A percentile compares a stretch with the other conserved stretches of the same genome.
Evolutionary conservation across 2,113 vertebrate genomes (phyloP).

Genomic region (Edolisoma coerulescens): DNA sequence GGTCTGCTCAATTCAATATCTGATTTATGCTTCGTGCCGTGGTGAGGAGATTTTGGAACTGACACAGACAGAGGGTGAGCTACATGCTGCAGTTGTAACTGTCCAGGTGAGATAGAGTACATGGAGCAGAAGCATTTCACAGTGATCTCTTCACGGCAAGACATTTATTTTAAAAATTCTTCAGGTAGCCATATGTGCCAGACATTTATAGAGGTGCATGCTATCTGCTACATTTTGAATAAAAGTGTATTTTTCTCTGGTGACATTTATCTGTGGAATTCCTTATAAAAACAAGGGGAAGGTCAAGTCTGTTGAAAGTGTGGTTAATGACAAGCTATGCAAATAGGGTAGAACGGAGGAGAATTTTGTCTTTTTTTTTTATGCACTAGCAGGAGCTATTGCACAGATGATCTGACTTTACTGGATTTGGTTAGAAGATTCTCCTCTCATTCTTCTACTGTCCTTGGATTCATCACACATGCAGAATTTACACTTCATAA

Average conservation of each 20-base stretch:
- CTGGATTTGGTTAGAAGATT: neutral
- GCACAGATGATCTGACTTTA: neutral
- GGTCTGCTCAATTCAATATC: slow-evolving; percentile 2
- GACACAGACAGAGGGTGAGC: neutral
- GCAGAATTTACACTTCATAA: neutral
- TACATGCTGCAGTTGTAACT: neutral
- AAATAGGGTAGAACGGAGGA: neutral
- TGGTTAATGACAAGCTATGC: neutral
- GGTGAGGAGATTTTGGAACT: neutral
- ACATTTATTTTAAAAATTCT: slow-evolving; percentile 54
- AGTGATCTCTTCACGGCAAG: slow-evolving; percentile 30
- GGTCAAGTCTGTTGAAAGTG: neutral
- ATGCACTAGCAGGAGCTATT: neutral
- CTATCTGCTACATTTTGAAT: slow-evolving; percentile 59
- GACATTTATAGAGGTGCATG: slow-evolving; percentile 6
- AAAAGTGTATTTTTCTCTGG: slow-evolving; percentile 55
- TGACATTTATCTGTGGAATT: slow-evolving; percentile 56
- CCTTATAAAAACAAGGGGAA: slow-evolving; percentile 50
- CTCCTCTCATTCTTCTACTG: neutral
- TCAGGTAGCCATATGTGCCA: neutral
- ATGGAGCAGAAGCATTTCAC: slow-evolving; percentile 17
- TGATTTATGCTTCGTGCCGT: neutral
- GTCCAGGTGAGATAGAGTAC: neutral
- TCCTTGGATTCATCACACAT: neutral
- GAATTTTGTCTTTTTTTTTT: neutral